Percentiles rank a stretch among this genome's conserved stretches.
phyloP scores from a whole-genome alignment of 2,888 invertebrate genomes.

The Andricus curvator region DNA sequence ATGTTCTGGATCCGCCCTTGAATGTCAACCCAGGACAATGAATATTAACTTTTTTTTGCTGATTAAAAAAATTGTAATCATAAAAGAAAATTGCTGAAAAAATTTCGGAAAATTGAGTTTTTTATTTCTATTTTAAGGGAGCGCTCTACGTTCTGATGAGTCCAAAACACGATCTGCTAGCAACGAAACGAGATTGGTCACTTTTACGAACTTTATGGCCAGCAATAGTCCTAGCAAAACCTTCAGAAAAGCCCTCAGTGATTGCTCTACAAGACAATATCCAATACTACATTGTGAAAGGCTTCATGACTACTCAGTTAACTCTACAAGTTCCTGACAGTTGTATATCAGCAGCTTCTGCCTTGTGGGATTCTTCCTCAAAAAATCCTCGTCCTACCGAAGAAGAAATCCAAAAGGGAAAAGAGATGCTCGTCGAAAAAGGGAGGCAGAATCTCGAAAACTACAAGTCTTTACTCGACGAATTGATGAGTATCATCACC shows the following conservation, averaged over 20 bases:
- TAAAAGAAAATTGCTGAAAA: no score
- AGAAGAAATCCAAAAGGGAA: conserved; percentile 75
- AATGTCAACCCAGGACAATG: no score
- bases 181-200: conserved; percentile 88
- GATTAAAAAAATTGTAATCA: no score
- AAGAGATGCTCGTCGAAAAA: conserved; percentile 68
- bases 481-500: conserved; percentile 81
- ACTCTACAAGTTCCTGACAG: conserved; percentile 80
- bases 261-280: conserved; percentile 81
- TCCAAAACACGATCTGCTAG: conserved; percentile 83
- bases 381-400: conserved; percentile 73
- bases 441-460: conserved; percentile 79
- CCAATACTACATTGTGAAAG: conserved; percentile 80
- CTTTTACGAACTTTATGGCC: conserved; percentile 88
- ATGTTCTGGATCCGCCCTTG: no score
- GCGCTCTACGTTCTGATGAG: conserved; percentile 88
- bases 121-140: conserved; percentile 79
- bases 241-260: conserved; percentile 92
- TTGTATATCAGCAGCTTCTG: conserved; percentile 79
- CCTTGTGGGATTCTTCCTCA: conserved; percentile 77
- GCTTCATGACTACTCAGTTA: conserved; percentile 84
- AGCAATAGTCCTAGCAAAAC: conserved; percentile 86
- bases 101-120: neutral
- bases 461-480: conserved; percentile 80
- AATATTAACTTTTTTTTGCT: no score